phyloP scores from a whole-genome alignment of 2,113 vertebrate species.

The Nyctereutes procyonoides region DNA sequence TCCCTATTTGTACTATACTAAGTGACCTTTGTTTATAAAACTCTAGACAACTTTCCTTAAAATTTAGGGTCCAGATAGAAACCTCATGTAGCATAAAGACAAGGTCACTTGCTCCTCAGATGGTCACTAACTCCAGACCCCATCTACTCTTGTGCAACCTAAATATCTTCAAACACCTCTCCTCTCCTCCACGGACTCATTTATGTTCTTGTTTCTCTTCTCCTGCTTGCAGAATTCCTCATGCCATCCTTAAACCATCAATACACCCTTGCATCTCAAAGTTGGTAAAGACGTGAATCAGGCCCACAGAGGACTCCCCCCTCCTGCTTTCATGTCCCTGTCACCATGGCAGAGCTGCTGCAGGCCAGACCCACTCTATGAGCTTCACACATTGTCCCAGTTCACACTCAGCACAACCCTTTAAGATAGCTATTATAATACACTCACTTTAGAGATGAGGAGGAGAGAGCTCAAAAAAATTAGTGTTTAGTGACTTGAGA shows the following conservation, averaged over 20 bases:
- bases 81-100: neutral
- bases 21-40: neutral
- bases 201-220: neutral
- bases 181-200: neutral
- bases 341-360: neutral
- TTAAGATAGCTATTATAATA: neutral
- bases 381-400: neutral
- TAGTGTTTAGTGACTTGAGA: neutral
- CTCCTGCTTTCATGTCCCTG: neutral
- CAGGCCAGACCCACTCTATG: neutral
- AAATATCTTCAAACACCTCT: neutral
- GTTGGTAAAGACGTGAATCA: neutral
- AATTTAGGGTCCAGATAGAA: neutral
- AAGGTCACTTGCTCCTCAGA: neutral
- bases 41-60: neutral
- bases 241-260: neutral
- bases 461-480: neutral
- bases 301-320: neutral
- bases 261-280: neutral
- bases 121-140: neutral
- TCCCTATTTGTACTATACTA: neutral
- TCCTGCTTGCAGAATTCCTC: neutral
- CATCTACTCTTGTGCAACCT: neutral
- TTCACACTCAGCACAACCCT: neutral
- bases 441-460: neutral